These are phyloP conservation scores for Amphipoea oculea DNA, from an alignment of 2,888 invertebrate genomes.

Conservation along the genomic window DNA sequence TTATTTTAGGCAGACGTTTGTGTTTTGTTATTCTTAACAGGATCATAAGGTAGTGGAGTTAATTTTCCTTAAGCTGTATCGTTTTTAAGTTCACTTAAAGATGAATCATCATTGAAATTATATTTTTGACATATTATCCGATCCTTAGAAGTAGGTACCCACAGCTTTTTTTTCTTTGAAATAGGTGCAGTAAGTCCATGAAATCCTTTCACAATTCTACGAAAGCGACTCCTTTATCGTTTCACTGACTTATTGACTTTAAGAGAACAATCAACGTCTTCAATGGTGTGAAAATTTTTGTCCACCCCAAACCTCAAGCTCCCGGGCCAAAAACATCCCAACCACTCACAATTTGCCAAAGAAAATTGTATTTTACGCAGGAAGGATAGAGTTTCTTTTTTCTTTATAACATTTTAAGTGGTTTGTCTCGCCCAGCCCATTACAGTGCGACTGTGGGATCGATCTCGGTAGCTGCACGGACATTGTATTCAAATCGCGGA, in stretches of 20 bases:
- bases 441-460: constrained; percentile 73
- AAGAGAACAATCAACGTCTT: constrained; percentile 76
- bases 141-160: neutral
- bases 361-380: constrained; percentile 20
- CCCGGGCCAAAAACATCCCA: constrained; percentile 35
- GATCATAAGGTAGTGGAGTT: constrained; percentile 20
- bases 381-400: constrained; percentile 22
- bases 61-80: constrained; percentile 31
- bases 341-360: neutral
- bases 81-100: neutral
- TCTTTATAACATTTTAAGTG: constrained; percentile 53
- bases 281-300: constrained; percentile 80
- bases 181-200: constrained; percentile 26
- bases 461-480: constrained; percentile 83
- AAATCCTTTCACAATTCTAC: constrained; percentile 42
- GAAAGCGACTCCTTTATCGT: constrained; percentile 54
- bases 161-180: neutral
- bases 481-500: constrained; percentile 89
- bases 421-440: constrained; percentile 83
- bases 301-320: constrained; percentile 60
- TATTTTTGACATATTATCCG: neutral
- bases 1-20: constrained; percentile 45
- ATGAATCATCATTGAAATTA: neutral
- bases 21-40: constrained; percentile 41
- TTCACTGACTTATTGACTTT: constrained; percentile 71